Percentiles rank a stretch among this genome's conserved stretches.
phyloP scores from a whole-genome alignment of 2,888 invertebrate species.

The Salticus scenicus region DNA sequence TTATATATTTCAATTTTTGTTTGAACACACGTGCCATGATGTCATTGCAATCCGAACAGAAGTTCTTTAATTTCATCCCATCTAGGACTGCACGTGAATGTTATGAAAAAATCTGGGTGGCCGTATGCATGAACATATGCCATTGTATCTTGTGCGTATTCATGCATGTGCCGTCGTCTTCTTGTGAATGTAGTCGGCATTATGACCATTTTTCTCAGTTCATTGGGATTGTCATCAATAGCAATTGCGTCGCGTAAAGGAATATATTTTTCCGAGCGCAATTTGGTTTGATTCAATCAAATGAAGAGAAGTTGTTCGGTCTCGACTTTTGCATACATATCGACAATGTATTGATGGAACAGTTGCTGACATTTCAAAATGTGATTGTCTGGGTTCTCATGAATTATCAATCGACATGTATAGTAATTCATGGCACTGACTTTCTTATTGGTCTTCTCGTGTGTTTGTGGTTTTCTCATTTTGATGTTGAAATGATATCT shows the following conservation, averaged over 20 bases:
- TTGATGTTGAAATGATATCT: too few species aligned
- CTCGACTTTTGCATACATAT: slow-evolving; percentile 71
- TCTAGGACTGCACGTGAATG: too few species aligned
- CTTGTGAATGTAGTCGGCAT: slow-evolving; percentile 73
- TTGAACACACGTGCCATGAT: slow-evolving; percentile 73
- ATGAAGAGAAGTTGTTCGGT: slow-evolving; percentile 63
- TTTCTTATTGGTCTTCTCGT: too few species aligned
- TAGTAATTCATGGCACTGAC: slow-evolving; percentile 71
- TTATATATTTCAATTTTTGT: slow-evolving; percentile 72
- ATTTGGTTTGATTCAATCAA: too few species aligned
- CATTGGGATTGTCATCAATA: slow-evolving; percentile 56
- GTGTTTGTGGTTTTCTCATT: too few species aligned
- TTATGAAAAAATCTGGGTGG: too few species aligned
- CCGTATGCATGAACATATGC: slow-evolving; percentile 72
- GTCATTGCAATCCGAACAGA: slow-evolving; percentile 63
- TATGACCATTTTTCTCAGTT: too few species aligned
- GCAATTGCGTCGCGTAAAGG: slow-evolving; percentile 71
- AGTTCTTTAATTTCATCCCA: slow-evolving; percentile 72
- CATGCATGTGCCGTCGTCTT: slow-evolving; percentile 74
- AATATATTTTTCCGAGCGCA: slow-evolving; percentile 68
- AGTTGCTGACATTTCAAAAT: slow-evolving; percentile 67
- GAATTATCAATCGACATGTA: slow-evolving; percentile 56
- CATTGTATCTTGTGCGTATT: slow-evolving; percentile 73
- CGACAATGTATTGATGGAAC: slow-evolving; percentile 72
- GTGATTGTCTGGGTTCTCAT: too few species aligned